A percentile compares a stretch with the other conserved stretches of the same genome.
These are phyloP conservation scores for Nemapogon koenigi DNA, from an alignment of 2,888 invertebrate genomes.

Conservation along the genomic window DNA sequence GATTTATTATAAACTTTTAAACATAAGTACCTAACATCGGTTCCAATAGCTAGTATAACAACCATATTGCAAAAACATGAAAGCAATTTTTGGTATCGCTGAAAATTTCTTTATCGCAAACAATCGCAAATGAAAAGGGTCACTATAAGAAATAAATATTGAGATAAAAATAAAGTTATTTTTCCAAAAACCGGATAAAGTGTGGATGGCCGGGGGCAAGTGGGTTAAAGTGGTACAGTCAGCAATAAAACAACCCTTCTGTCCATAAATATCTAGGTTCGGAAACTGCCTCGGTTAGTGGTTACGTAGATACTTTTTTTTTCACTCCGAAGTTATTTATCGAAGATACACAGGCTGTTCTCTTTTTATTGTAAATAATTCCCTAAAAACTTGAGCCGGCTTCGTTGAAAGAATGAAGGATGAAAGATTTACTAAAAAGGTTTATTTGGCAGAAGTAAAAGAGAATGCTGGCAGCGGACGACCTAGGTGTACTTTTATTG, in stretches of 20 bases:
- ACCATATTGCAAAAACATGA: background rate
- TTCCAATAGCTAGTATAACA: no score
- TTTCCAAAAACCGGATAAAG: conserved; percentile 46
- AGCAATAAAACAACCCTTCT: conserved; percentile 59
- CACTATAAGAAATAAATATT: conserved; percentile 44
- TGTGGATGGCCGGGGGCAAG: conserved; percentile 57
- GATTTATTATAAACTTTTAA: no score
- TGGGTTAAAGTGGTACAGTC: conserved; percentile 55
- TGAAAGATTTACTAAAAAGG: no score
- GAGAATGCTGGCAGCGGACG: no score
- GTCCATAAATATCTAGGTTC: conserved; percentile 60
- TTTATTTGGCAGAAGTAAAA: no score
- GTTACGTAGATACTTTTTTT: conserved; percentile 43
- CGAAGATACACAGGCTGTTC: conserved; percentile 33
- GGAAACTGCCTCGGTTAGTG: conserved; percentile 61
- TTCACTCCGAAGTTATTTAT: conserved; percentile 49
- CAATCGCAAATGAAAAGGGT: conserved; percentile 24
- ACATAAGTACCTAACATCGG: no score
- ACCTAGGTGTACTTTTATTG: no score
- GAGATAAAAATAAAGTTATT: conserved; percentile 57
- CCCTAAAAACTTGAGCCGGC: no score
- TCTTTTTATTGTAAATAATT: background rate
- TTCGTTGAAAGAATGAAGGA: no score
- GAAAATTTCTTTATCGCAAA: conserved; percentile 44
- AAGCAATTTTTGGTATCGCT: conserved; percentile 20